phyloP scores from a whole-genome alignment of 2,797 vertebrate species.

The Fratercula arctica region DNA sequence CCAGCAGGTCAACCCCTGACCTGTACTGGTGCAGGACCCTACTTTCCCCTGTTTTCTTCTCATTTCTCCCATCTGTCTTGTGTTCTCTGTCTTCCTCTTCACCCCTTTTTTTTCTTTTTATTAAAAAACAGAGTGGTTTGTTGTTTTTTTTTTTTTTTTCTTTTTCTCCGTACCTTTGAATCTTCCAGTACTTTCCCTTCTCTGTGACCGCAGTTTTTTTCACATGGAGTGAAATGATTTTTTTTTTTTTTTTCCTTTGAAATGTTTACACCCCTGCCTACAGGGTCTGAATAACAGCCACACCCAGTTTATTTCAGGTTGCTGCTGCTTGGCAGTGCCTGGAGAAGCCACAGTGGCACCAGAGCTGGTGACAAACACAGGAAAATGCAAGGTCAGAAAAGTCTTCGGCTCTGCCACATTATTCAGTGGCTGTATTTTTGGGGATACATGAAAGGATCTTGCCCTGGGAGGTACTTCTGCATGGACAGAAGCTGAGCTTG shows the following conservation, averaged over 20 bases:
- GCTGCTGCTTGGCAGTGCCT: neutral
- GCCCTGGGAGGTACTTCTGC: neutral
- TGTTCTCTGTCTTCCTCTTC: neutral
- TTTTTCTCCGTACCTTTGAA: neutral
- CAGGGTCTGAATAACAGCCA: neutral
- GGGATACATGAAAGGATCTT: neutral
- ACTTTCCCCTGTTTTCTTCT: neutral
- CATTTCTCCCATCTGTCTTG: rapidly evolving
- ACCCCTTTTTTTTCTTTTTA: neutral
- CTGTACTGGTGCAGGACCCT: neutral
- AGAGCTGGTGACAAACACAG: neutral
- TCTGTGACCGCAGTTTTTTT: neutral
- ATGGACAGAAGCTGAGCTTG: neutral
- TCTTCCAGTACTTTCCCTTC: neutral
- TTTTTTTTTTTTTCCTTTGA: neutral
- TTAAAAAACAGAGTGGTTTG: neutral
- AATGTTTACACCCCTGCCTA: neutral
- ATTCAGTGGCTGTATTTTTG: neutral
- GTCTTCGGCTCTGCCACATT: neutral
- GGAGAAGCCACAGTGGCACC: neutral
- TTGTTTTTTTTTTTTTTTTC: neutral
- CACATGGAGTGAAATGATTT: neutral
- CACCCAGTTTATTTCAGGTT: slow-evolving; percentile 49
- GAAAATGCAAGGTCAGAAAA: slow-evolving; percentile 10
- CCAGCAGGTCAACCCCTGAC: neutral